Conservation (phyloP, 2,797 vertebrate genomes). For the Acestrorhynchus altus region DNA sequence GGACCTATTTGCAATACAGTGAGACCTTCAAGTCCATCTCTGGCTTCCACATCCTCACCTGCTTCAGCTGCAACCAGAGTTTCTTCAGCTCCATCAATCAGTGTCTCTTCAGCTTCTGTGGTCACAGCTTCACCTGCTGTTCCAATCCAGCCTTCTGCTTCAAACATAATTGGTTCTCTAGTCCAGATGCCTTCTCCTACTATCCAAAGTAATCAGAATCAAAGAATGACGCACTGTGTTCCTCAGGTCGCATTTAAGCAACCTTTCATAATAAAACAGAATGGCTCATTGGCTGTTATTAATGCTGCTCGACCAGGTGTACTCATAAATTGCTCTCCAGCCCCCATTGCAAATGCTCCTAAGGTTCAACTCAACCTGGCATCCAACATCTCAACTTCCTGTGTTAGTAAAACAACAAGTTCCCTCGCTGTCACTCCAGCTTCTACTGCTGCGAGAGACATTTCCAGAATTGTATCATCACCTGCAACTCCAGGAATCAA, state of each 20-base stretch:
- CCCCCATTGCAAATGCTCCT: neutral
- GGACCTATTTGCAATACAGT: neutral
- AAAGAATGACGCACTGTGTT: neutral
- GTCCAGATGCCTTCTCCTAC: neutral
- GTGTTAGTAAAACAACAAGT: neutral
- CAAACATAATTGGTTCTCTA: constrained; percentile 11
- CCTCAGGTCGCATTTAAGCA: constrained; percentile 7
- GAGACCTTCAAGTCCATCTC: neutral
- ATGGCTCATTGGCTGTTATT: neutral
- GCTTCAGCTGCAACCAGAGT: neutral
- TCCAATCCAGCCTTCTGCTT: neutral
- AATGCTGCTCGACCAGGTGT: neutral
- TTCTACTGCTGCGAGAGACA: neutral
- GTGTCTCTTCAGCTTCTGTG: constrained; percentile 2
- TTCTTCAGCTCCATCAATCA: neutral
- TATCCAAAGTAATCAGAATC: neutral
- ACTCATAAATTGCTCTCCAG: neutral
- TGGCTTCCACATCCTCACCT: neutral
- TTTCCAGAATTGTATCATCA: neutral
- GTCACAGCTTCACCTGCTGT: neutral
- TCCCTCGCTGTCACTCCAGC: neutral
- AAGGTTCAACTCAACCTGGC: neutral
- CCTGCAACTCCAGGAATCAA: neutral
- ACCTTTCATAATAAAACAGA: constrained; percentile 6
- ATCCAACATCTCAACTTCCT: neutral